phyloP scores from a whole-genome alignment of 2,888 invertebrate species.

The Anaspis maculata region DNA sequence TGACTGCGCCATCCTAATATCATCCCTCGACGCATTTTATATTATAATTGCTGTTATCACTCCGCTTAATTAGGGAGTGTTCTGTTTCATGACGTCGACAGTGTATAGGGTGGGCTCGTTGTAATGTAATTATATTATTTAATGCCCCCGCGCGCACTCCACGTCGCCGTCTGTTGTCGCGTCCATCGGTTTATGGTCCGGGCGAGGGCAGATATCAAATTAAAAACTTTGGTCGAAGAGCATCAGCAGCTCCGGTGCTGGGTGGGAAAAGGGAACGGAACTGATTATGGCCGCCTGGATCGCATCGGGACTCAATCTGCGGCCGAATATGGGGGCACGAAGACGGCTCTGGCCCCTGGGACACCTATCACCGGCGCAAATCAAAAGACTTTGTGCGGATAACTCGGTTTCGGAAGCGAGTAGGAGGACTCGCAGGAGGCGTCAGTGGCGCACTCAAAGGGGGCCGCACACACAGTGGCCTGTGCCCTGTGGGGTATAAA shows the following conservation, averaged over 20 bases:
- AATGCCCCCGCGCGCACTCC: constrained; percentile 9
- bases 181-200: neutral
- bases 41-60: constrained; percentile 37
- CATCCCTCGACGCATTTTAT: constrained; percentile 31
- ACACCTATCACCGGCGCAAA: constrained; percentile 18
- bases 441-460: too few relatives aligned
- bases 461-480: too few relatives aligned
- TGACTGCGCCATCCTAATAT: constrained; percentile 23
- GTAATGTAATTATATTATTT: constrained; percentile 16
- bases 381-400: constrained; percentile 20
- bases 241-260: too few relatives aligned
- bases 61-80: constrained; percentile 34
- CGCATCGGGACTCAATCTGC: constrained; percentile 7
- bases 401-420: too few relatives aligned
- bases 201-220: constrained; percentile 1
- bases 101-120: constrained; percentile 14
- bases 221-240: too few relatives aligned
- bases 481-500: too few relatives aligned
- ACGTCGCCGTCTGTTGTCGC: neutral
- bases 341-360: constrained; percentile 16
- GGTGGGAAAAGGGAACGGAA: too few relatives aligned
- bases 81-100: constrained; percentile 21
- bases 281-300: constrained; percentile 1
- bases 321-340: constrained; percentile 13
- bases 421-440: too few relatives aligned